A percentile compares a stretch with the other conserved stretches of the same genome.
phyloP scores from a whole-genome alignment of 2,113 vertebrate genomes.

The Spea multiplicata region DNA sequence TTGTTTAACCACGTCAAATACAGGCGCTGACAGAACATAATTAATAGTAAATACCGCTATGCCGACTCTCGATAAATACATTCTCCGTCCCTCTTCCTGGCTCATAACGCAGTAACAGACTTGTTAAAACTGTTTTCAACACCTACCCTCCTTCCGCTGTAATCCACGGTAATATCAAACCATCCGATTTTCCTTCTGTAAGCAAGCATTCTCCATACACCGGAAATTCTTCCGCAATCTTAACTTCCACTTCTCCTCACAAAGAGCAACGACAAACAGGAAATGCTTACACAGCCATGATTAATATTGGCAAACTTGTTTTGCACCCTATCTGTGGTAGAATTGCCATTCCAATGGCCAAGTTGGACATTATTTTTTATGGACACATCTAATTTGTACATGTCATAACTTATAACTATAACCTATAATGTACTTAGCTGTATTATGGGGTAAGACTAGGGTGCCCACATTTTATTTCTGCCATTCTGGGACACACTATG shows the following conservation, averaged over 20 bases:
- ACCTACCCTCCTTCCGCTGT: neutral
- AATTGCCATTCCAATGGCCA: too few species aligned
- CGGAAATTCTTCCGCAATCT: conserved; percentile 2
- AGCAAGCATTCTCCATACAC: conserved; percentile 19
- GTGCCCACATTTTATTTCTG: too few species aligned
- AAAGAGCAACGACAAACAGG: neutral
- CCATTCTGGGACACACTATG: too few species aligned
- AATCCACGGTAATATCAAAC: neutral
- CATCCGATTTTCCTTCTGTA: conserved; percentile 11
- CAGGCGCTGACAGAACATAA: neutral
- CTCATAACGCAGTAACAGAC: neutral
- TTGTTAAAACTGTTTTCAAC: neutral
- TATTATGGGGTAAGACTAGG: too few species aligned
- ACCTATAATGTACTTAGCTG: too few species aligned
- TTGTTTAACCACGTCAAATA: neutral
- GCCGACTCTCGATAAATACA: neutral
- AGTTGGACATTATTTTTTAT: too few species aligned
- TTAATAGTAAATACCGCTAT: neutral
- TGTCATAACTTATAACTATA: too few species aligned
- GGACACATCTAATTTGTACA: too few species aligned
- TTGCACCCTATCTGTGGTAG: too few species aligned
- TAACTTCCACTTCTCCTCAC: conserved; percentile 2
- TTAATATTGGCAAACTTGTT: too few species aligned
- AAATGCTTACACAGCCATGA: neutral
- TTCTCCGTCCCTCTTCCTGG: neutral